Conservation (phyloP, 2,797 vertebrate species). For the Chromis chromis region DNA sequence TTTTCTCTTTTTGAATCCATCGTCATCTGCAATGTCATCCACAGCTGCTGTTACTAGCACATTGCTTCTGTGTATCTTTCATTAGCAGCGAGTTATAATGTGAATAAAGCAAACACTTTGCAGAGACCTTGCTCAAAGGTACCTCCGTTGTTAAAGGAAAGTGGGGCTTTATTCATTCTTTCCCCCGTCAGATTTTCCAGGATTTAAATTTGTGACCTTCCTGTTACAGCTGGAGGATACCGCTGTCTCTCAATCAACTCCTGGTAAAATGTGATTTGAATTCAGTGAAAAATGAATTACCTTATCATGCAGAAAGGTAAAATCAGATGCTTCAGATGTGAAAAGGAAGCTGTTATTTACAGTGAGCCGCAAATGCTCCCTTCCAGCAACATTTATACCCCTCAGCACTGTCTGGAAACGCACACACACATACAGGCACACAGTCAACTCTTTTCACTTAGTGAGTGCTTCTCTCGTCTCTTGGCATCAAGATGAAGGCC, state of each 20-base stretch:
- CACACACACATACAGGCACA: conserved; percentile 18
- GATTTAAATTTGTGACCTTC: conserved; percentile 49
- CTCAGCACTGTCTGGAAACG: conserved; percentile 50
- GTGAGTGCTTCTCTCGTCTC: conserved; percentile 63
- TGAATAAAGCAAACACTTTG: conserved; percentile 22
- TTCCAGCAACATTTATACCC: conserved; percentile 43
- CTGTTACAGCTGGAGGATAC: conserved; percentile 20
- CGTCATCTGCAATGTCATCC: conserved; percentile 1
- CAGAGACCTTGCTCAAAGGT: conserved; percentile 30
- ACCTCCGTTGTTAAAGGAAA: conserved; percentile 17
- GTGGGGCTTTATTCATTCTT: conserved; percentile 32
- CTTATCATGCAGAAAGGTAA: conserved; percentile 28
- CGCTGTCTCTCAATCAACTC: conserved; percentile 26
- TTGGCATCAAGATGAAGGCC: conserved; percentile 73
- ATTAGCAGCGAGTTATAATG: conserved; percentile 21
- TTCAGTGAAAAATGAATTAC: conserved; percentile 46
- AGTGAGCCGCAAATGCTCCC: conserved; percentile 42
- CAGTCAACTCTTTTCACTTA: conserved; percentile 61
- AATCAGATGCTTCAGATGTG: conserved; percentile 44
- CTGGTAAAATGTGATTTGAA: conserved; percentile 38
- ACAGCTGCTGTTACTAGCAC: not conserved
- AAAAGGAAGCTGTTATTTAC: conserved; percentile 51
- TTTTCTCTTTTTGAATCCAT: too few relatives aligned
- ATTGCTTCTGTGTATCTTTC: conserved; percentile 15
- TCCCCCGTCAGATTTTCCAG: conserved; percentile 6